Base-by-base conservation (phyloP, 2,797 vertebrate species). In the Sandelia bainsii region DNA sequence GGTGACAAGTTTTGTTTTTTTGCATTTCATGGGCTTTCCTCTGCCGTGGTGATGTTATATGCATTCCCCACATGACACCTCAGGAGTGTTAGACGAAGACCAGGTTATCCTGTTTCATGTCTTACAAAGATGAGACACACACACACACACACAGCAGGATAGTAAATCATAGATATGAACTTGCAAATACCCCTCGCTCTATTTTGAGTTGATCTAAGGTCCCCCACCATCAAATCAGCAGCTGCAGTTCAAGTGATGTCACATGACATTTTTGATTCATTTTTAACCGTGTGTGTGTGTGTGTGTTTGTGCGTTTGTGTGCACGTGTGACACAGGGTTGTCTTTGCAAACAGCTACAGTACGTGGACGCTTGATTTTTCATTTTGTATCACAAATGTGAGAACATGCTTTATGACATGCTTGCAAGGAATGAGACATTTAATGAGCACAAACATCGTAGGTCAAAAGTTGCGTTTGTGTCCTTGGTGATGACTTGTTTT, bases 131-230 rank as follows among this genome's bases (percentile, higher is more conserved):
- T 13, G 25, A 72, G 50, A 29, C 62, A 29, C 52, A 27, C 54
- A 42, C 44, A 27, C 42, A 44, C 61, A 71, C 69, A 50, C 64
- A 34, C 46, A 69, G 49, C n/a, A 29, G 8, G 44, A 29, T 50
- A 52, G 8, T 34, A 68, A 63, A 45, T 58, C 23, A 1, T 45
- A 40, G 45, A 70, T 42, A 39, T 66, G 45, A 80, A 76, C 64
- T 64, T 68, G 53, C 8, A 75, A 86, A 80, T 58, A 46, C 46
- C 51, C 8, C 52, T 51, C 32, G 25, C 53, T 88, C 81, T 92
- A 88, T 92, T 93, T 88, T 81, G 37, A 81, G 82, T 57, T 32
- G 50, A 53, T 69, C 6, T 66, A 80, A 84, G 50, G 76, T 80
- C 80, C 71, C 17, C 40, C 37, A 42, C 1, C 17, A 79, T 67